Evolutionary conservation across 2,888 invertebrate species (phyloP).

Genomic region (Dryocosmus kuriphilus): DNA sequence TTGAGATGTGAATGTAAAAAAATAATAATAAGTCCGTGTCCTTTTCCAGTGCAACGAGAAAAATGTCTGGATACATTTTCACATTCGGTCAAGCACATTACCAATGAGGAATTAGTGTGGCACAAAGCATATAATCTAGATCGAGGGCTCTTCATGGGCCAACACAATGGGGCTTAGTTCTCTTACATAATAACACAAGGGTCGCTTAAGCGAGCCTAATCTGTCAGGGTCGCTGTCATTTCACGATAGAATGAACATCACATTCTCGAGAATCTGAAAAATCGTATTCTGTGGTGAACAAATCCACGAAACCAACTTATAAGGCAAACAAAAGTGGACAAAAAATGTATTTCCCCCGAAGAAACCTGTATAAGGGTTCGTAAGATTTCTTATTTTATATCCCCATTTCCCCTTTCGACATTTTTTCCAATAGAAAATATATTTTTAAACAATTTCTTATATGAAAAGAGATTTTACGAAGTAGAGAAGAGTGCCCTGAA

Average conservation of each 20-base stretch:
- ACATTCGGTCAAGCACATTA: conserved; percentile 17
- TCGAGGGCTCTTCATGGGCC: conserved; percentile 32
- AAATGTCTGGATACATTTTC: conserved; percentile 24
- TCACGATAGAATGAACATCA: conserved; percentile 48
- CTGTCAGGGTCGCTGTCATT: conserved; percentile 50
- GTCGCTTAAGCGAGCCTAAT: conserved; percentile 57
- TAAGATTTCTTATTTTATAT: no score
- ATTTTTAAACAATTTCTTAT: no score
- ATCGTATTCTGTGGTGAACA: neutral
- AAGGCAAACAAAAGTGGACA: neutral
- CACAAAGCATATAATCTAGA: conserved; percentile 35
- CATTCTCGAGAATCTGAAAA: conserved; percentile 26
- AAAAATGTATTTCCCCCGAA: neutral
- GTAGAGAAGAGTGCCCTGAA: no score
- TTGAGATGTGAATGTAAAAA: no score
- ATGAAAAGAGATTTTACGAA: no score
- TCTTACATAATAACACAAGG: conserved; percentile 60
- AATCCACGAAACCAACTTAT: conserved; percentile 1
- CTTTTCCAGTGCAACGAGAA: conserved; percentile 14
- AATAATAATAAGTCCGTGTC: neutral
- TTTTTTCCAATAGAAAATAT: no score
- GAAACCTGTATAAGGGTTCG: neutral
- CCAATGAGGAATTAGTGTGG: conserved; percentile 32
- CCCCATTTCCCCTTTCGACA: no score
- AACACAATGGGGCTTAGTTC: conserved; percentile 62